Conservation (phyloP, 2,797 vertebrate species). For the Prunella strophiata region DNA sequence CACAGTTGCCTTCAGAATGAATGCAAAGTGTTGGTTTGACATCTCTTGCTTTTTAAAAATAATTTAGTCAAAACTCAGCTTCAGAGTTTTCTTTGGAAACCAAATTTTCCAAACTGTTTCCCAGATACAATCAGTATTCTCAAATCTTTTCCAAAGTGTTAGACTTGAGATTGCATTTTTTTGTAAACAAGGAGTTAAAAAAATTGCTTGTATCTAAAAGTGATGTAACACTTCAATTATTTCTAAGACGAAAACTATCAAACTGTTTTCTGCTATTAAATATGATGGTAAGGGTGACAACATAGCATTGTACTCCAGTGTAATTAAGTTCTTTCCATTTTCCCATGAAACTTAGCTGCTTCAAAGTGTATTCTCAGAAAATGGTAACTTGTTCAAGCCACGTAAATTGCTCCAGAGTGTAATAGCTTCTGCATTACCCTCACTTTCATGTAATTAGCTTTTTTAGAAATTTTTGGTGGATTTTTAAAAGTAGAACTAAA, state of each 20-base stretch:
- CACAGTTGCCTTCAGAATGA: background rate
- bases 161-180: background rate
- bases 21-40: background rate
- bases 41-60: background rate
- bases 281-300: background rate
- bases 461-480: background rate
- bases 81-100: background rate
- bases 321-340: slow-evolving; percentile 46
- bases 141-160: background rate
- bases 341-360: background rate
- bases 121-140: background rate
- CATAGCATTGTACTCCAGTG: background rate
- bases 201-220: background rate
- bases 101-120: background rate
- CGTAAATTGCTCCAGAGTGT: background rate
- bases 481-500: background rate
- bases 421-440: background rate
- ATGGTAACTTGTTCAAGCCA: background rate
- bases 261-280: background rate
- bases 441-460: background rate
- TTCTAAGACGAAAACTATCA: background rate
- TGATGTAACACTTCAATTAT: background rate
- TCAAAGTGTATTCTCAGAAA: slow-evolving; percentile 12
- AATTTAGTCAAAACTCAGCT: background rate
- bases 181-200: background rate